A percentile compares a stretch with the other conserved stretches of the same genome.
Conservation (phyloP, 2,113 vertebrate species). For the Seriola aureovittata region DNA sequence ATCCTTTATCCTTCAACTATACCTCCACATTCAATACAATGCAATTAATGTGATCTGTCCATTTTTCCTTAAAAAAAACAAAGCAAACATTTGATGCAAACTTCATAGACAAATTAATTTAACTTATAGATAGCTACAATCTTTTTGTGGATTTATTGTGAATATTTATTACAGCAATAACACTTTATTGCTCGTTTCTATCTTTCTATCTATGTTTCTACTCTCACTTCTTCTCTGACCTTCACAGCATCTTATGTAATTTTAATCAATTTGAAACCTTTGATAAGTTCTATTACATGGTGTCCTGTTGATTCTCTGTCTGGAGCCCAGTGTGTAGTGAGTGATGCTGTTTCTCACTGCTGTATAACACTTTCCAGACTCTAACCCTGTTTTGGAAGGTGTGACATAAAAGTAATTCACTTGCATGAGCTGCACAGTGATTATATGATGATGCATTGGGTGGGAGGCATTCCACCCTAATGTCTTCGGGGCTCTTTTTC, state of each 20-base stretch:
- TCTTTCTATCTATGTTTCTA: background rate
- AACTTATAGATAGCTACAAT: background rate
- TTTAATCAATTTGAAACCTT: conserved; percentile 24
- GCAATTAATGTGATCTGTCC: background rate
- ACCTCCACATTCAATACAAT: background rate
- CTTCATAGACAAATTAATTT: background rate
- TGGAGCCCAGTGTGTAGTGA: background rate
- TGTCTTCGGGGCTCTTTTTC: conserved; percentile 33
- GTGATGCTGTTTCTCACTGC: conserved; percentile 21
- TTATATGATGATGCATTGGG: conserved; percentile 51
- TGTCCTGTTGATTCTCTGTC: conserved; percentile 15
- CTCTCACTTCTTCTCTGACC: conserved; percentile 11
- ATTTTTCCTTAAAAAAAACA: background rate
- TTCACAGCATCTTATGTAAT: conserved; percentile 26
- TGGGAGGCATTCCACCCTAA: conserved; percentile 35
- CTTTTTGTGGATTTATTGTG: background rate
- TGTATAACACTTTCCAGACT: conserved; percentile 4
- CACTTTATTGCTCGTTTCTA: background rate
- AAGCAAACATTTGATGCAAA: background rate
- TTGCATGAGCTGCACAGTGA: conserved; percentile 42
- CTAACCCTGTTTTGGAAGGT: conserved; percentile 34
- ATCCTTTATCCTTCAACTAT: background rate
- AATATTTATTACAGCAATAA: background rate
- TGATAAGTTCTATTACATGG: background rate
- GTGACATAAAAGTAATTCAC: conserved; percentile 46